Evolutionary conservation across 2,797 vertebrate genomes (phyloP).

Genomic region (Cichlasoma orientale): DNA sequence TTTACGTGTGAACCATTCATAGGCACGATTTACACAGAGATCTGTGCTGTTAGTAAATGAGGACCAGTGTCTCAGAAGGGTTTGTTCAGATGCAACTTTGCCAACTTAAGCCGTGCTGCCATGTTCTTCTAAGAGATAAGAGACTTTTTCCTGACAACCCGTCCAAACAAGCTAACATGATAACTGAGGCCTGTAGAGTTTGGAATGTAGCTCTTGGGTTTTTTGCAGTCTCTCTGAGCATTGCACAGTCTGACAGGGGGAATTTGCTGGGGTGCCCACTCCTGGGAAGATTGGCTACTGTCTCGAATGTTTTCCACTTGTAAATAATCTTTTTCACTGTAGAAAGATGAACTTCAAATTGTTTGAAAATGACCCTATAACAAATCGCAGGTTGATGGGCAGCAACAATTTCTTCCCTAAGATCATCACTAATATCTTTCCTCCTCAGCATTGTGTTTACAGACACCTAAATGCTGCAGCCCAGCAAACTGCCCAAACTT

Average conservation of each 20-base stretch:
- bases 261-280: background rate
- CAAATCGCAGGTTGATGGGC: too few relatives aligned
- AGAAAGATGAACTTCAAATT: background rate
- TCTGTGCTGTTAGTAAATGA: too few relatives aligned
- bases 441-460: background rate
- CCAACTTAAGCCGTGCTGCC: background rate
- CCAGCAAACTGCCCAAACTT: too few relatives aligned
- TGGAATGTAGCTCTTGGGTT: background rate
- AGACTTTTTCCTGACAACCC: background rate
- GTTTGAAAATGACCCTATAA: background rate
- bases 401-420: background rate
- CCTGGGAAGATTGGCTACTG: background rate
- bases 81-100: background rate
- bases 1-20: too few relatives aligned
- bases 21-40: too few relatives aligned
- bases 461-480: background rate
- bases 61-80: background rate
- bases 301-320: background rate
- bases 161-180: background rate
- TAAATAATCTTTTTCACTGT: background rate
- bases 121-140: background rate
- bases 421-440: background rate
- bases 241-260: background rate
- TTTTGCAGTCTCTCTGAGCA: background rate
- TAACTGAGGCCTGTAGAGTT: background rate